phyloP scores from a whole-genome alignment of 2,888 invertebrate species.

The Oscheius onirici region DNA sequence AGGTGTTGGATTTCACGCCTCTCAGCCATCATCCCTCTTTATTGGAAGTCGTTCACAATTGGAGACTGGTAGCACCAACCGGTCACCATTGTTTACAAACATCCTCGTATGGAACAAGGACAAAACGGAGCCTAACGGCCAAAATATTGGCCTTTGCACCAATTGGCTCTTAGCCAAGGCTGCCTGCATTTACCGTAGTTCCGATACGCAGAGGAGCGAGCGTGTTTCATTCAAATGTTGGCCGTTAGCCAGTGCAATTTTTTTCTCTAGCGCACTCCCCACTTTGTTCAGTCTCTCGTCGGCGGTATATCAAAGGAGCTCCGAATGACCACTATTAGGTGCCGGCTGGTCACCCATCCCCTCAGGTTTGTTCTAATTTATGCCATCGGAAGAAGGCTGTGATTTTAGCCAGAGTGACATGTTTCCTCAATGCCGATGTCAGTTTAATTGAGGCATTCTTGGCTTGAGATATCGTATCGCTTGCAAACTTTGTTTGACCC shows the following conservation, averaged over 20 bases:
- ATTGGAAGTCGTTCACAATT: background rate
- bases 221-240: slow-evolving; percentile 25
- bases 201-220: background rate
- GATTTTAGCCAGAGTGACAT: no score
- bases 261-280: slow-evolving; percentile 8
- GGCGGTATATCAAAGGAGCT: slow-evolving; percentile 29
- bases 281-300: background rate
- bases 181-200: slow-evolving; percentile 1
- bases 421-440: no score
- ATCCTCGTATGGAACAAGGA: background rate
- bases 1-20: no score
- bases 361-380: slow-evolving; percentile 25
- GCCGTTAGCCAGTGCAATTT: slow-evolving; percentile 2
- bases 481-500: no score
- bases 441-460: no score
- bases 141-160: slow-evolving; percentile 23
- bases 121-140: background rate
- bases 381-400: background rate
- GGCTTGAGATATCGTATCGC: no score
- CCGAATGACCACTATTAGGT: slow-evolving; percentile 29
- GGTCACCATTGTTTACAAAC: slow-evolving; percentile 11
- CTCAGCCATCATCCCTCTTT: no score
- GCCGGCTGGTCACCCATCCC: slow-evolving; percentile 26
- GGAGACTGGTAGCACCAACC: slow-evolving; percentile 11
- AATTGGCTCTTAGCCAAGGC: slow-evolving; percentile 14